Percentiles rank a stretch among this genome's conserved stretches.
Evolutionary conservation across 2,888 invertebrate species (phyloP).

Genomic region (Drosophila siamana): DNA sequence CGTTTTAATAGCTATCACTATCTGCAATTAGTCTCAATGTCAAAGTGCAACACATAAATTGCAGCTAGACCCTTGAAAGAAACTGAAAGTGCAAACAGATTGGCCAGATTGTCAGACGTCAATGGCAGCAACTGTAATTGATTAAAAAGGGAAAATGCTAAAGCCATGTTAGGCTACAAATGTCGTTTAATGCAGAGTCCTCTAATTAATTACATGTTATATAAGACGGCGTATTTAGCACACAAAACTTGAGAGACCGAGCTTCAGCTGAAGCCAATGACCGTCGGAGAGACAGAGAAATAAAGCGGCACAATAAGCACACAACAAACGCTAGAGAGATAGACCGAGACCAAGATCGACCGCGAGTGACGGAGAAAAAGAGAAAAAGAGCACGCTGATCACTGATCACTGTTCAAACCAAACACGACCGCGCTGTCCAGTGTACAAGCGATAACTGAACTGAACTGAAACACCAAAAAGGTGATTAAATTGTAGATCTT

Average conservation of each 20-base stretch:
- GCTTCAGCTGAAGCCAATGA: conserved; percentile 53
- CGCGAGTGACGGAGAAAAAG: conserved; percentile 15
- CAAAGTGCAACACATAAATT: neutral
- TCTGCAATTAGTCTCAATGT: conserved; percentile 10
- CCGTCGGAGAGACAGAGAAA: conserved; percentile 41
- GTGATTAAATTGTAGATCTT: conserved; percentile 72
- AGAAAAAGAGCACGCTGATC: conserved; percentile 23
- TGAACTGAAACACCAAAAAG: conserved; percentile 65
- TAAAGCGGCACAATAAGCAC: conserved; percentile 45
- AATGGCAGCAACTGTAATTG: neutral
- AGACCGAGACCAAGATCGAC: conserved; percentile 17
- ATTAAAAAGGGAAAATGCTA: conserved; percentile 40
- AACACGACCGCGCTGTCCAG: conserved; percentile 68
- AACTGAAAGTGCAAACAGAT: conserved; percentile 49
- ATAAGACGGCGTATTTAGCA: conserved; percentile 68
- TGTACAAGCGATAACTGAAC: conserved; percentile 72
- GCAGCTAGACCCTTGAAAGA: conserved; percentile 25
- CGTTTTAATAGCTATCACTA: neutral
- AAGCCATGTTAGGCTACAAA: conserved; percentile 49
- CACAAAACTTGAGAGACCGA: conserved; percentile 47
- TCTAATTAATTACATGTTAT: conserved; percentile 73
- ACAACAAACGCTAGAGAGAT: conserved; percentile 20
- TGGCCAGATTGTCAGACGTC: neutral
- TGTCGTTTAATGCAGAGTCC: conserved; percentile 23
- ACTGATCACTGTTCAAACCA: conserved; percentile 23